Percentiles rank a stretch among this genome's conserved stretches.
Conservation (phyloP, 2,797 vertebrate genomes). For the Ara ararauna region DNA sequence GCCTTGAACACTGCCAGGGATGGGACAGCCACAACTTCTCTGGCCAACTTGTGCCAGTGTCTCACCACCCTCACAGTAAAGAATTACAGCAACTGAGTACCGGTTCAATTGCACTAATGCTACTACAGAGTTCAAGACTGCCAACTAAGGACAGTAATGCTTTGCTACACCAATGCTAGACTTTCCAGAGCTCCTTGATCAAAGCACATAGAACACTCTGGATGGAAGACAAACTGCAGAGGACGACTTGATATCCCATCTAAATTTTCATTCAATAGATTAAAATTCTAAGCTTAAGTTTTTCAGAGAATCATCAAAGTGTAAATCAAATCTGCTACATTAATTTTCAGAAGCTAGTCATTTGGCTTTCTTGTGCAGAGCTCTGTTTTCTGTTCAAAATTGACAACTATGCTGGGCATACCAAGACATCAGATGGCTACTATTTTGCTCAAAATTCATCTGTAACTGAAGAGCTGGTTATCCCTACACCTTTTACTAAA, state of each 20-base stretch:
- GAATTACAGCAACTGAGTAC: not conserved
- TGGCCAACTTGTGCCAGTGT: not conserved
- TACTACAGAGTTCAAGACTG: not conserved
- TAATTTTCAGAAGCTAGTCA: not conserved
- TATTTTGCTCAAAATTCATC: not conserved
- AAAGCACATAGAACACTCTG: not conserved
- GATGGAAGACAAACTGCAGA: not conserved
- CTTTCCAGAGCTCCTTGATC: not conserved
- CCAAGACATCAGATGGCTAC: not conserved
- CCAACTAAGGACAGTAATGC: not conserved
- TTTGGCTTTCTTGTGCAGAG: not conserved
- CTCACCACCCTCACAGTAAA: not conserved
- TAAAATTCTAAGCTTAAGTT: not conserved
- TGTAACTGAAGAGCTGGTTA: not conserved
- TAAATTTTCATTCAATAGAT: not conserved
- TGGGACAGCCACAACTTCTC: not conserved
- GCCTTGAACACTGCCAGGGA: not conserved
- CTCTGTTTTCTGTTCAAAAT: not conserved
- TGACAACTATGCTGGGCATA: not conserved
- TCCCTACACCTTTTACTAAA: not conserved
- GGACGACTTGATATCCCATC: not conserved
- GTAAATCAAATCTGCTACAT: not conserved
- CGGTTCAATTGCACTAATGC: fast-evolving
- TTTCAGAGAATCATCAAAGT: not conserved
- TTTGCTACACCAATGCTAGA: not conserved